Base-by-base conservation (phyloP, 2,888 invertebrate genomes). In the Phragmatobia fuliginosa region DNA sequence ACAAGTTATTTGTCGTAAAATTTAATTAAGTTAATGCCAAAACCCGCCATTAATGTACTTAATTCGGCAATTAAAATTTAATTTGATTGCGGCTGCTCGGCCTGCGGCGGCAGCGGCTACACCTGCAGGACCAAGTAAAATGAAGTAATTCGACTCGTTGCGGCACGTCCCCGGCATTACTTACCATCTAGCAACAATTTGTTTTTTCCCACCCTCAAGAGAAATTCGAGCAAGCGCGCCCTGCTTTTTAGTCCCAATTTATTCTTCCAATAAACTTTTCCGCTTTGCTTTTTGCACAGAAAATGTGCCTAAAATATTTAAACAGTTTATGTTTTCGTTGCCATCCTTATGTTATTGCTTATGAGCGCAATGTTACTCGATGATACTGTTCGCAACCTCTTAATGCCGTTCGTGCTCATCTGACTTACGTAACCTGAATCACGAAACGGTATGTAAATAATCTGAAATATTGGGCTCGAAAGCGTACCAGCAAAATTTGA, bases 181-280 rank as follows among this genome's bases (percentile, higher is more conserved):
- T 92, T 92, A 91, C 92, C 90, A 91, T 92, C 91, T 87, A 91
- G 85, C 91, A 91, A 92, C 92, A 92, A 92, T 93, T 93, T 93
- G 91, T 92, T 92, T 93, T 88, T 91, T 87, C 88, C 88, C 89
- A 84, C 89, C 90, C 90, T 87, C 88, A 83, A 88, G 85, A 90
- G 87, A 91, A 91, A 89, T 89, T 91, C 90, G 86, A 90, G 87
- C 86, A 82, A 88, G 86, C 88, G 88, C 87, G 87, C 88, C 87
- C 86, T 90, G 91, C 92, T 92, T 93, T 92, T 93, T 92, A 91
- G 92, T 92, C 91, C 85, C 92, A 92, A 92, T 93, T 93, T 93
- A 92, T 93, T 90, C 89, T 88, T 83, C 90, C 90, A 92, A 93
- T 92, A 92, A 92, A 93, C 88, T 92, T 92, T 88, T 87, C 84